Evolutionary conservation across 2,888 invertebrate species (phyloP).

Genomic region (Salticus scenicus): DNA sequence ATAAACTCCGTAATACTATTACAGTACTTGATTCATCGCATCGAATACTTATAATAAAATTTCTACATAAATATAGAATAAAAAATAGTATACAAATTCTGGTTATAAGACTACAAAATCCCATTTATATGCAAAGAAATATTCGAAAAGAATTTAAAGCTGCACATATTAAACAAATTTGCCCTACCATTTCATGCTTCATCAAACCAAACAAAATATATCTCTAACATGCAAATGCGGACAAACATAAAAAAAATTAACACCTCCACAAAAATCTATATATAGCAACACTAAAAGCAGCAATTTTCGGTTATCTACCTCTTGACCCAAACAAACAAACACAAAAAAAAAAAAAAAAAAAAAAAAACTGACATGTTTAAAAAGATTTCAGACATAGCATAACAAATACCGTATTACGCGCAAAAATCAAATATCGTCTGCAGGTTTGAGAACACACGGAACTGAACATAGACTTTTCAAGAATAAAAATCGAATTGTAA

Average conservation of each 20-base stretch:
- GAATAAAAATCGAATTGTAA: not conserved
- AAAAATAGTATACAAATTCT: no score
- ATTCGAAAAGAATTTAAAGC: no score
- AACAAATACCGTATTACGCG: not conserved
- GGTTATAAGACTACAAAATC: no score
- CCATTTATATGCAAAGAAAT: no score
- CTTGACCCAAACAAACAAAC: not conserved
- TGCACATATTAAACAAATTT: no score
- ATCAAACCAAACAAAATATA: not conserved
- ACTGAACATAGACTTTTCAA: not conserved
- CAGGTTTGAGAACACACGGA: not conserved
- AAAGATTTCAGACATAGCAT: not conserved
- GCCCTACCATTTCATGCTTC: not conserved
- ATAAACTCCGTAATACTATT: no score
- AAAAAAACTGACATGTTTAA: not conserved
- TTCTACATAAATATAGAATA: no score
- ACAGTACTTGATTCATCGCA: no score
- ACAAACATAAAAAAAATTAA: conserved; percentile 3
- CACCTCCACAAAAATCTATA: conserved; percentile 6
- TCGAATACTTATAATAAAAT: no score
- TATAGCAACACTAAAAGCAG: not conserved
- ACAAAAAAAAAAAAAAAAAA: not conserved
- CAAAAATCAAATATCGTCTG: not conserved
- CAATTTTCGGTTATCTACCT: conserved; percentile 14
- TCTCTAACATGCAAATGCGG: not conserved